Evolutionary conservation across 2,888 invertebrate genomes (phyloP).

Genomic region (Bibio marci): DNA sequence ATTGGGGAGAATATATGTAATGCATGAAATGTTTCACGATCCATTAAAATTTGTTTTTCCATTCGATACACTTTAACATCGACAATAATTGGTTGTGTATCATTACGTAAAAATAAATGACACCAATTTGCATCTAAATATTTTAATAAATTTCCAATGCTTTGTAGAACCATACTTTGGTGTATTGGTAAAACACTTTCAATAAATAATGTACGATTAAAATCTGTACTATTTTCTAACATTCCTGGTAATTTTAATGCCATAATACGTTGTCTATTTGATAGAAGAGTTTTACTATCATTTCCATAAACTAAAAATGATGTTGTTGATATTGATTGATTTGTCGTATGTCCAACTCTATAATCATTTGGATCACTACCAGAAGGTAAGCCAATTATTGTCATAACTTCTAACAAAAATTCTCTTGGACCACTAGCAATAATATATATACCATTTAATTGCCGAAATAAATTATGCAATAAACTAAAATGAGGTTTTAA

Average conservation of each 20-base stretch:
- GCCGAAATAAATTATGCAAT: slow-evolving; percentile 11
- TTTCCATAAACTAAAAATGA: slow-evolving; percentile 9
- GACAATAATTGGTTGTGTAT: slow-evolving; percentile 7
- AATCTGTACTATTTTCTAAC: slow-evolving; percentile 3
- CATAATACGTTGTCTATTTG: slow-evolving; percentile 8
- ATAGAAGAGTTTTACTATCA: slow-evolving; percentile 5
- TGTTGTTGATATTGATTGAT: not conserved
- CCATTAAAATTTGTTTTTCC: slow-evolving; percentile 38
- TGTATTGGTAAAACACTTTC: slow-evolving; percentile 11
- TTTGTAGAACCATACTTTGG: slow-evolving; percentile 9
- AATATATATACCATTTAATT: slow-evolving; percentile 8
- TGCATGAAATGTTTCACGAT: slow-evolving; percentile 40
- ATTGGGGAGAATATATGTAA: slow-evolving; percentile 47
- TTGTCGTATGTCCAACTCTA: not conserved
- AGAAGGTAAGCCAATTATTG: slow-evolving; percentile 4
- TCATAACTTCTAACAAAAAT: slow-evolving; percentile 9
- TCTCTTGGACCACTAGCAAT: slow-evolving; percentile 9
- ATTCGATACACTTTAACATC: slow-evolving; percentile 22
- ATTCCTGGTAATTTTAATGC: slow-evolving; percentile 10
- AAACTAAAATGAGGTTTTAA: slow-evolving; percentile 9
- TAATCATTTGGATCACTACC: slow-evolving; percentile 6
- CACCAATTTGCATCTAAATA: slow-evolving; percentile 10
- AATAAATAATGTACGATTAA: slow-evolving; percentile 9
- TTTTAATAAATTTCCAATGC: slow-evolving; percentile 11
- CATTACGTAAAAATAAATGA: slow-evolving; percentile 8